These are phyloP conservation scores for Muscina levida DNA, from an alignment of 2,888 invertebrate species.

Conservation along the genomic window DNA sequence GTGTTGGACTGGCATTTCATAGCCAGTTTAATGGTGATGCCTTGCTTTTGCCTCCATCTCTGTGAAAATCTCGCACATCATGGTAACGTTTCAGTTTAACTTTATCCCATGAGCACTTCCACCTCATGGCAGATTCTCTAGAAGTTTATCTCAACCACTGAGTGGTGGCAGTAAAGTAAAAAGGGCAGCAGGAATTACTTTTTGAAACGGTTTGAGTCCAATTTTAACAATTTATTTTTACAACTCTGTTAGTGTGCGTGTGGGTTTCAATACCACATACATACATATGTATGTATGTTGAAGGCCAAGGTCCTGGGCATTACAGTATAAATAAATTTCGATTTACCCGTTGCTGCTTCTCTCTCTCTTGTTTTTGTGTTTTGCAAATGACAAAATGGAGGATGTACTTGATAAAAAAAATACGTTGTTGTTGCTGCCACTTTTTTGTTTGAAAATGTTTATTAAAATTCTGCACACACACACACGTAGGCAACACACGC, in stretches of 20 bases:
- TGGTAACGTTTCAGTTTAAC: slow-evolving; percentile 5
- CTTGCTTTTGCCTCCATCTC: background rate
- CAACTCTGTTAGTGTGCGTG: slow-evolving; percentile 31
- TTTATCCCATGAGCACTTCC: slow-evolving; percentile 9
- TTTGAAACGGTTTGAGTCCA: slow-evolving; percentile 25
- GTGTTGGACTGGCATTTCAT: background rate
- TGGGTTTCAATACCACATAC: background rate
- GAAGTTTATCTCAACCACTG: background rate
- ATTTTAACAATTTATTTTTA: slow-evolving; percentile 53
- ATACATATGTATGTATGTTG: background rate
- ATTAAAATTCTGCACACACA: slow-evolving; percentile 39
- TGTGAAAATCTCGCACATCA: slow-evolving; percentile 1
- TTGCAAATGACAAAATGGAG: slow-evolving; percentile 31
- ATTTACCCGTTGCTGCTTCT: slow-evolving; percentile 14
- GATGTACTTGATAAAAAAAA: slow-evolving; percentile 18
- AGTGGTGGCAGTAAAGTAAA: slow-evolving; percentile 1
- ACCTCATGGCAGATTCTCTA: background rate
- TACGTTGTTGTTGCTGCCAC: background rate
- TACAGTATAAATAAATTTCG: slow-evolving; percentile 47
- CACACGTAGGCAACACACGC: slow-evolving; percentile 2
- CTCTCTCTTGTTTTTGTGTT: no score
- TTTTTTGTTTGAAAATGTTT: slow-evolving; percentile 34
- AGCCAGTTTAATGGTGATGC: slow-evolving; percentile 8
- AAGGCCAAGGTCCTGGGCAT: slow-evolving; percentile 49
- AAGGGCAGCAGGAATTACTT: slow-evolving; percentile 18